Evolutionary conservation across 1,140 invertebrate genomes (phyloP).

Genomic region (Bombus waltoni): DNA sequence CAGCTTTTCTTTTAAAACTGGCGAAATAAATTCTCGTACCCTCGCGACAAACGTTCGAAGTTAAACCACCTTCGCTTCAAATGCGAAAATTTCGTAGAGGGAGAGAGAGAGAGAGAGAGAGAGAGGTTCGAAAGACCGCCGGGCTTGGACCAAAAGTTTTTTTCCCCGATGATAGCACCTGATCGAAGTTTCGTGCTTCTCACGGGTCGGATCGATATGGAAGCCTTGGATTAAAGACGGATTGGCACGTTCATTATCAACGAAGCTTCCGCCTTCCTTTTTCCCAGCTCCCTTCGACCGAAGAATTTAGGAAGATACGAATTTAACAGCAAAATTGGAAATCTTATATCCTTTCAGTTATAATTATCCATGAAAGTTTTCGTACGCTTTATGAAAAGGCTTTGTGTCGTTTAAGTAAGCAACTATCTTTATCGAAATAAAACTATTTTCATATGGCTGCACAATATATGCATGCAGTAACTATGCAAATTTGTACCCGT

Average conservation of each 20-base stretch:
- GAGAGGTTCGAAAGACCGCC: background rate
- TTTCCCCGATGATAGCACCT: slow-evolving; percentile 29
- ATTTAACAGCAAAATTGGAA: background rate
- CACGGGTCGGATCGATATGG: slow-evolving; percentile 40
- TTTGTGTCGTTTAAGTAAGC: no score
- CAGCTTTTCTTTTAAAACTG: background rate
- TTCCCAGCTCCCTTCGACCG: background rate
- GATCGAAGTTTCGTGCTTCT: slow-evolving; percentile 54
- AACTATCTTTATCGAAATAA: no score
- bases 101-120: background rate
- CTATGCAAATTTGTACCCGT: no score
- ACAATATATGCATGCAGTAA: no score
- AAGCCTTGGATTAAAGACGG: slow-evolving; percentile 42
- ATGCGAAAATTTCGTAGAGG: background rate
- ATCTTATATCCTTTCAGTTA: background rate
- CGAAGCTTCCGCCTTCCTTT: slow-evolving; percentile 4
- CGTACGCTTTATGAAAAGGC: no score
- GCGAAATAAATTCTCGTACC: background rate
- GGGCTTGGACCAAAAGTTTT: background rate
- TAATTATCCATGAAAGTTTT: background rate
- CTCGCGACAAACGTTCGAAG: background rate
- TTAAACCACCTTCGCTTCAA: background rate
- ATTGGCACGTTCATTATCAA: slow-evolving; percentile 24
- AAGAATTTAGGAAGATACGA: background rate
- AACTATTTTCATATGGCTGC: no score